These are phyloP conservation scores for Nephrotoma flavescens DNA, from an alignment of 2,888 invertebrate species.

Conservation along the genomic window DNA sequence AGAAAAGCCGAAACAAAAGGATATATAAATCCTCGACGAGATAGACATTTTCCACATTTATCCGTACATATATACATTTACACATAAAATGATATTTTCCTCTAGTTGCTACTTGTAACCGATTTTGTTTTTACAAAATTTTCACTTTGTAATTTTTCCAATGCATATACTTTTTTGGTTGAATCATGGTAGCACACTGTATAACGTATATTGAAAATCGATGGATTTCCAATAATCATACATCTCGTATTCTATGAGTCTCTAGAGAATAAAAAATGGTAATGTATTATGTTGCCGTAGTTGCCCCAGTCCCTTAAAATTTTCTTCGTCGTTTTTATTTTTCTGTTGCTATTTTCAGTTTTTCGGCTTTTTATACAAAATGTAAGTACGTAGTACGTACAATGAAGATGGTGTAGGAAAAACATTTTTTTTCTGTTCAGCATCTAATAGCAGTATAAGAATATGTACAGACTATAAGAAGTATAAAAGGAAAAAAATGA, in stretches of 20 bases:
- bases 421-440: neutral
- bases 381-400: neutral
- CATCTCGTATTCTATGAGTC: slow-evolving; percentile 2
- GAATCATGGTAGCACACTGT: neutral
- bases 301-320: slow-evolving; percentile 1
- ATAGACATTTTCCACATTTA: neutral
- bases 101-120: neutral
- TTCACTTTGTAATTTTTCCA: neutral
- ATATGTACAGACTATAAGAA: neutral
- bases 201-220: slow-evolving; percentile 1
- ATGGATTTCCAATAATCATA: slow-evolving; percentile 1
- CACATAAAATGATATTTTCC: neutral
- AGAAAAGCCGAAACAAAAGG: neutral
- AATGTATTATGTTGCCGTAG: neutral
- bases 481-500: neutral
- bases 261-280: slow-evolving; percentile 1
- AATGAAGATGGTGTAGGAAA: neutral
- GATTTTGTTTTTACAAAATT: neutral
- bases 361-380: neutral
- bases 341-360: neutral
- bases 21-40: neutral
- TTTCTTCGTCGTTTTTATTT: neutral
- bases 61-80: neutral
- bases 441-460: neutral
- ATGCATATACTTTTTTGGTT: neutral